Evolutionary conservation across 1,140 invertebrate genomes (phyloP).

Genomic region (Zaprionus ghesquierei): DNA sequence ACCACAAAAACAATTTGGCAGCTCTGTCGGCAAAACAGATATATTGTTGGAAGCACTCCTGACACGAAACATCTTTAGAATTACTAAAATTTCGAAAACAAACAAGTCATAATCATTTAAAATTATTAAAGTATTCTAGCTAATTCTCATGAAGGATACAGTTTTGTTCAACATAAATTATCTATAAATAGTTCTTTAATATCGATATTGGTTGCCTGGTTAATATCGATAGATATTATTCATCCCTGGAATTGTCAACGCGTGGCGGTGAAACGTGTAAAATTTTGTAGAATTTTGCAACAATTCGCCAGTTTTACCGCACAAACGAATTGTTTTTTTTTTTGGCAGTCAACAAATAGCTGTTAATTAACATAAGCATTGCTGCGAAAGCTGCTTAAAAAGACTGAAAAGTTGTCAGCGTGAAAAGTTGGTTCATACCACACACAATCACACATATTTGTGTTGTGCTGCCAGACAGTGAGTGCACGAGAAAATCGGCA

Average conservation of each 20-base stretch:
- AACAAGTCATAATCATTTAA: neutral
- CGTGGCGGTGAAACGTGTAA: constrained; percentile 56
- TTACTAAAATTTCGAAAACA: neutral
- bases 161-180: neutral
- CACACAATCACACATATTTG: constrained; percentile 13
- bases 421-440: constrained; percentile 31
- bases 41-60: neutral
- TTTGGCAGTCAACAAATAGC: neutral
- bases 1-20: neutral
- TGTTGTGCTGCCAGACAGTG: constrained; percentile 43
- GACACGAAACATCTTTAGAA: neutral
- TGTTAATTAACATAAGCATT: neutral
- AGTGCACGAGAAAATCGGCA: constrained; percentile 33
- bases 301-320: constrained; percentile 27
- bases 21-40: neutral
- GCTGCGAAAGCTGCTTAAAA: neutral
- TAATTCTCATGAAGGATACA: neutral
- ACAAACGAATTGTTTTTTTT: constrained; percentile 33
- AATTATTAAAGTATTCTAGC: neutral
- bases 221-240: constrained; percentile 20
- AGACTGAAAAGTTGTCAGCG: constrained; percentile 22
- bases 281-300: constrained; percentile 40
- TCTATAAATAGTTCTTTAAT: too few species aligned
- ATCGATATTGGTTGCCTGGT: too few species aligned
- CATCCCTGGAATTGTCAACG: constrained; percentile 46